Evolutionary conservation across 2,113 vertebrate genomes (phyloP).

Genomic region (Erythrolamprus reginae): DNA sequence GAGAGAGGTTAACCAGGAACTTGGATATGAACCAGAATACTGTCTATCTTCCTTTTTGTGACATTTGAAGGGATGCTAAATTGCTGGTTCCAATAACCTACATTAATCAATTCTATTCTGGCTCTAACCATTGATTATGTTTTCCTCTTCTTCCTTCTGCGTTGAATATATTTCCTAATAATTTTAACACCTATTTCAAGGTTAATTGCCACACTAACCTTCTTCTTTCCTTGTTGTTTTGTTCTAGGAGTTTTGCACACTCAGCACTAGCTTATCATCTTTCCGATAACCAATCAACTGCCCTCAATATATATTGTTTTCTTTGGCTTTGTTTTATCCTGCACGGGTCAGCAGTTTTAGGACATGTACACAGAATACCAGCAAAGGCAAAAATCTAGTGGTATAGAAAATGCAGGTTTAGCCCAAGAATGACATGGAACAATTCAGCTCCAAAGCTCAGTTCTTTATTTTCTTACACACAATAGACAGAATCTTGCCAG

Average conservation of each 20-base stretch:
- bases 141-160: slow-evolving; percentile 48
- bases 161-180: slow-evolving; percentile 50
- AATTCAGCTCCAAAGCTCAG: too few species aligned
- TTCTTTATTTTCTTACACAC: too few species aligned
- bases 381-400: neutral
- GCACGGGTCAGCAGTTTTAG: neutral
- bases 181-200: slow-evolving; percentile 57
- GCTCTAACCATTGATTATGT: slow-evolving; percentile 65
- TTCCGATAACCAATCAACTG: slow-evolving; percentile 34
- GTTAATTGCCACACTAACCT: slow-evolving; percentile 73
- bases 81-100: slow-evolving; percentile 51
- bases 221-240: slow-evolving; percentile 47
- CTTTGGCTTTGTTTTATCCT: slow-evolving; percentile 22
- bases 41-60: slow-evolving; percentile 43
- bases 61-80: slow-evolving; percentile 49
- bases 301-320: slow-evolving; percentile 5
- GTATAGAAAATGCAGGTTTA: too few species aligned
- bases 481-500: too few species aligned
- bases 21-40: neutral
- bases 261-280: slow-evolving; percentile 55
- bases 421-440: too few species aligned
- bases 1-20: slow-evolving; percentile 17
- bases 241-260: slow-evolving; percentile 47
- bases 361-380: neutral
- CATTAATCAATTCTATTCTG: slow-evolving; percentile 60